Evolutionary conservation across 2,797 vertebrate species (phyloP), one percentile per base, ranked within the genome.

Genomic region (Brotula barbata): DNA sequence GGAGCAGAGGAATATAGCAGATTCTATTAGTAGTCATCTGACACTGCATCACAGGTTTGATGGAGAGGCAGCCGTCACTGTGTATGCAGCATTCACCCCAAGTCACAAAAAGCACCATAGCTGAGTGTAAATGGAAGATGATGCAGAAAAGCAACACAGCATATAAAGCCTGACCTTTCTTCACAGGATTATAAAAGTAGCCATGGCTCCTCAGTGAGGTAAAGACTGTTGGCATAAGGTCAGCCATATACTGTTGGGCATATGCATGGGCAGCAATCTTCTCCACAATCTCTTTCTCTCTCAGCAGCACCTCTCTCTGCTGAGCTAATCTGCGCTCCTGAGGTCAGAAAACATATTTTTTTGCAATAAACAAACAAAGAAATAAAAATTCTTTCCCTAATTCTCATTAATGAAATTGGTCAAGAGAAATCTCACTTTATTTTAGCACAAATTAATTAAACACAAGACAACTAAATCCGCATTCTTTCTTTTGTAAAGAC

Each of bases 241-340:
- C 91, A 14, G 92, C 75, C 87, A 98, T 68, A 81, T 94, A 95
- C 41, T 77, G 89, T 78, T 92, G 86, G 0, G 94, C 88, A 1
- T 93, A 97, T 0, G 90, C 91, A 1, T 82, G 89, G 3, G 95
- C 93, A 0, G 95, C 93, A 4, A 98, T 89, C 86, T 96, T 99
- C 67, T 96, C 92, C 2, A 88, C 78, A 0, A 89, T 89, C 78
- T 96, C 94, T 3, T 64, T 89, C 54, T 95, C 91, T 59, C 89
- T 91, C 68, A 79, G 64, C 11, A 94, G 58, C 16, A 82, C 78
- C 58, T 91, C 82, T 68, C 80, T 83, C 73, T 97, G 93, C 79
- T 96, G 91, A 0, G 59, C 73, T 70, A 91, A 91, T 28, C 96
- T 92, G 4, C 88, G 89, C 8, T 91, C 90, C 96, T 99, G 84